Base-by-base conservation (phyloP, 1,140 invertebrate genomes). In the Limonius californicus region DNA sequence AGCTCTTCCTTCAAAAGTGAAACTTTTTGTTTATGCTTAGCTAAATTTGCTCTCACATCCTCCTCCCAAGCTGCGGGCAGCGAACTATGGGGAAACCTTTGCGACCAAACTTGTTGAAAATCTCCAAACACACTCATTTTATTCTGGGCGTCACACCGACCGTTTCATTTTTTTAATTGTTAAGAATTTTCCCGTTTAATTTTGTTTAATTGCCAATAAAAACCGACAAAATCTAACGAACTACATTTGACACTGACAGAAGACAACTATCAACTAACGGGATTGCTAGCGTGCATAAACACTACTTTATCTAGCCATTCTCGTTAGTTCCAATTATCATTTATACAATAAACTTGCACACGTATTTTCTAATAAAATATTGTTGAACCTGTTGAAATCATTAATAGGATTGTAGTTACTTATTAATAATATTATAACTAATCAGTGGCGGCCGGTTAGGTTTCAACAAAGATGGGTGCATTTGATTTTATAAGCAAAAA, bases 11-110 rank as follows among this genome's bases (percentile, higher is more conserved):
- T 86, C 50, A 94, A 82, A 63, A 87, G 82, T 53, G 81, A 79
- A 55, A 93, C 89, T 81, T 88, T 89, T 72, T 90, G 84, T 81
- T 90, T 90, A 81, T 95, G 92, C 79, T 91, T 92, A 67, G 88
- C 83, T 64, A 95, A 83, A 80, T 93, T 94, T 55, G 88, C 88
- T 71, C 90, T 83, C 65, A 94, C 91, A 83, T 94, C 90, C 78
- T 92, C 90, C 75, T 92, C 91, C 91, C 91, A 94, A 75, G 89
- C 90, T 74, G 89, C 88, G 71, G 92, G 92, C 67, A 94, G 82
- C 68, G 89, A 87, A 80, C 89, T 91, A 73, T 91, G 89, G 62
- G 91, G 91, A 83, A 93, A 94, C 72, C 91, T 83, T 82, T 92
- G 86, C 76, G 87, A 76, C 91, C 91, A 94, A 74, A 92, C 88